Percentiles rank a stretch among this genome's conserved stretches.
phyloP scores from a whole-genome alignment of 1,140 invertebrate species.

The Dreissena polymorpha region DNA sequence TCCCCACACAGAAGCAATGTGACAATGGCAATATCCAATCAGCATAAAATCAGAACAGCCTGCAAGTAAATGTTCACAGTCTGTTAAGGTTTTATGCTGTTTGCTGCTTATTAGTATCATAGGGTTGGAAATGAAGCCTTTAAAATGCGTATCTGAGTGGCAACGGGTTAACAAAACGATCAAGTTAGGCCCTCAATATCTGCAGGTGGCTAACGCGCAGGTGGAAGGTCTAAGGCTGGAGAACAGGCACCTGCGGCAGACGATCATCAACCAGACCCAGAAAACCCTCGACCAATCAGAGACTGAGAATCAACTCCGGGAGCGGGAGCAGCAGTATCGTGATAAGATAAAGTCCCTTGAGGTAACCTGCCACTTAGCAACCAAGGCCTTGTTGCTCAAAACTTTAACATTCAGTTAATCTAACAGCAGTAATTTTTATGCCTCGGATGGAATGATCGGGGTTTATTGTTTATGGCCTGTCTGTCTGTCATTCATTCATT shows the following conservation, averaged over 20 bases:
- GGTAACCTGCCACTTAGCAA: constrained; percentile 4
- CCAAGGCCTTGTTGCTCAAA: neutral
- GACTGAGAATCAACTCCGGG: constrained; percentile 46
- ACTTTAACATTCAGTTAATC: no score
- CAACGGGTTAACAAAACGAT: no score
- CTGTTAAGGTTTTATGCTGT: no score
- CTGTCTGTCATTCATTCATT: no score
- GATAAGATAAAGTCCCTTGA: constrained; percentile 23
- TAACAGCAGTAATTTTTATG: neutral
- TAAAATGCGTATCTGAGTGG: no score
- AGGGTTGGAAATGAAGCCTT: no score
- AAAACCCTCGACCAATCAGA: constrained; percentile 47
- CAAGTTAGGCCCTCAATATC: no score
- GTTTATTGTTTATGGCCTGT: neutral
- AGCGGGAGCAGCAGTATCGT: constrained; percentile 40
- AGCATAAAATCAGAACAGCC: no score
- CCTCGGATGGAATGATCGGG: neutral
- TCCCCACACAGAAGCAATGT: no score
- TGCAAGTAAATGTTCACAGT: no score
- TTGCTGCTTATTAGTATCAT: no score
- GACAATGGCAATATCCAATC: no score
- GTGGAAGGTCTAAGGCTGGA: constrained; percentile 48
- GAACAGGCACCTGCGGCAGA: constrained; percentile 51
- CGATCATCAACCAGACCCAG: constrained; percentile 53
- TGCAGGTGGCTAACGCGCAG: constrained; percentile 52